Evolutionary conservation across 2,797 vertebrate species (phyloP).

Genomic region (Garrulus glandarius): DNA sequence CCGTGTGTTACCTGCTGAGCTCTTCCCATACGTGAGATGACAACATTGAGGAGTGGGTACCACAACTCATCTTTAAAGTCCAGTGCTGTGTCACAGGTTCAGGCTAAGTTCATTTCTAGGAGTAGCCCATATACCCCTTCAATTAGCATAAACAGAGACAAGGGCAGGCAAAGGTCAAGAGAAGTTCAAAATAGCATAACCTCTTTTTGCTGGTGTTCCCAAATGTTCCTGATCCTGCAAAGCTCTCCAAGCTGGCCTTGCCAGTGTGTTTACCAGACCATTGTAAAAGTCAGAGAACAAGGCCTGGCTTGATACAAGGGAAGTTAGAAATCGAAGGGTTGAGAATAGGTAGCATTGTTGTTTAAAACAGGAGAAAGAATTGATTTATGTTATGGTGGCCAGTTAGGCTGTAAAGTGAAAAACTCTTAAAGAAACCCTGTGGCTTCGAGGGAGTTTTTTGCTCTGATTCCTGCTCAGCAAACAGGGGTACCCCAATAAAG

Average conservation of each 20-base stretch:
- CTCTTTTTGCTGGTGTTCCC: slow-evolving; percentile 73
- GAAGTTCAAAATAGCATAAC: slow-evolving; percentile 86
- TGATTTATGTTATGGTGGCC: slow-evolving; percentile 87
- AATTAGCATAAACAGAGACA: slow-evolving; percentile 73
- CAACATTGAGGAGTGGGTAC: neutral
- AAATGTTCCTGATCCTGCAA: slow-evolving; percentile 65
- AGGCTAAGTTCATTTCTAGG: slow-evolving; percentile 88
- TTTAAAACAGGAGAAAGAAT: slow-evolving; percentile 81
- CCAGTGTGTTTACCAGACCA: slow-evolving; percentile 63
- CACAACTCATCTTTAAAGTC: slow-evolving; percentile 57
- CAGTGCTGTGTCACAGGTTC: slow-evolving; percentile 89
- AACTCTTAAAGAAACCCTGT: slow-evolving; percentile 74
- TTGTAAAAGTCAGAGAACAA: slow-evolving; percentile 82
- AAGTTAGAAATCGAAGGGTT: slow-evolving; percentile 72
- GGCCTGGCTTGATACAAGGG: slow-evolving; percentile 77
- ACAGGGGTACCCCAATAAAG: slow-evolving; percentile 78
- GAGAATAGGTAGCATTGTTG: slow-evolving; percentile 87
- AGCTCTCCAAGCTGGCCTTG: slow-evolving; percentile 58
- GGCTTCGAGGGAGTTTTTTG: slow-evolving; percentile 69
- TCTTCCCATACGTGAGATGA: neutral
- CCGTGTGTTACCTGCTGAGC: rapidly evolving
- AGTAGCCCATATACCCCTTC: slow-evolving; percentile 33
- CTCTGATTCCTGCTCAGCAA: slow-evolving; percentile 74
- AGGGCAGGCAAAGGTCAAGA: slow-evolving; percentile 86
- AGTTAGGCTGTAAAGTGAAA: slow-evolving; percentile 90